Conservation (phyloP, 2,797 vertebrate genomes). For the Oreonectes daqikongensis region DNA sequence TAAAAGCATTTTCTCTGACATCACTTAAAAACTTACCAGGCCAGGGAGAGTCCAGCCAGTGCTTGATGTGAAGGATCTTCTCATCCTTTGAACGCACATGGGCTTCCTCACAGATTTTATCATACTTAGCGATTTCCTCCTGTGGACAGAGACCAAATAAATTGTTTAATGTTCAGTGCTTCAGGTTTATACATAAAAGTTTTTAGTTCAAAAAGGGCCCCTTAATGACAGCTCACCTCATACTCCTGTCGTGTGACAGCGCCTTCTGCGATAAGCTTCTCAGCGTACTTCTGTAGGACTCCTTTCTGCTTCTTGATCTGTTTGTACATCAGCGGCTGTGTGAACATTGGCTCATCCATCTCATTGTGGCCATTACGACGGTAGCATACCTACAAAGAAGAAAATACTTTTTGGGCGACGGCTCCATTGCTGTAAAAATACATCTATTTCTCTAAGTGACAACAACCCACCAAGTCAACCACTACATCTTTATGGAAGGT, state of each 20-base stretch:
- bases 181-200: not conserved
- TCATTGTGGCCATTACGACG: constrained; percentile 87
- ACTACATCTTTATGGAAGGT: constrained; percentile 93
- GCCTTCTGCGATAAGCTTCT: constrained; percentile 83
- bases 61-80: constrained; percentile 85
- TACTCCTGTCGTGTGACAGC: constrained; percentile 85
- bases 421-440: too few relatives aligned
- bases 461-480: constrained; percentile 82
- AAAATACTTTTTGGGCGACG: too few relatives aligned
- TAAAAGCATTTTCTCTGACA: not conserved
- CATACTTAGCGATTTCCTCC: constrained; percentile 89
- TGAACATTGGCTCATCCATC: constrained; percentile 93
- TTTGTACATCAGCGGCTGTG: constrained; percentile 90
- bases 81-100: constrained; percentile 86
- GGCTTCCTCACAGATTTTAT: constrained; percentile 90
- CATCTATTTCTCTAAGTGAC: not conserved
- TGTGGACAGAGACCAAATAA: constrained; percentile 55
- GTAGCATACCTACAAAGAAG: constrained; percentile 79
- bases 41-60: constrained; percentile 90
- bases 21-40: constrained; percentile 73
- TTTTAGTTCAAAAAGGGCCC: not conserved
- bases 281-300: constrained; percentile 85
- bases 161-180: not conserved
- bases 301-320: constrained; percentile 89
- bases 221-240: constrained; percentile 72